These are phyloP conservation scores for Irena cyanogastra DNA, from an alignment of 2,113 vertebrate genomes.

Conservation along the genomic window DNA sequence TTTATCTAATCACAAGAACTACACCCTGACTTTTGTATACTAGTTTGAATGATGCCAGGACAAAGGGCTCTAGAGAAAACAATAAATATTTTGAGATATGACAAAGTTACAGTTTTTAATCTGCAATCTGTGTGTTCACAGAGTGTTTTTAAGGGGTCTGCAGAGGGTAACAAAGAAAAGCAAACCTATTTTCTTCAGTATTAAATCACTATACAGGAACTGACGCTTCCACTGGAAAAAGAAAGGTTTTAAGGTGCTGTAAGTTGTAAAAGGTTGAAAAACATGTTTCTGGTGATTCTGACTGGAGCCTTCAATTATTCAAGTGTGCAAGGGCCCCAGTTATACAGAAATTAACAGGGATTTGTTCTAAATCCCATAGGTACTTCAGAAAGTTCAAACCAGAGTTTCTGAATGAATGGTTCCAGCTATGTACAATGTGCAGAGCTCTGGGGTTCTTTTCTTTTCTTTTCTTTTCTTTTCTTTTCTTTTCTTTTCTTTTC, in stretches of 20 bases:
- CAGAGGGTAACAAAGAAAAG: conserved; percentile 11
- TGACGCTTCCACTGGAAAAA: background rate
- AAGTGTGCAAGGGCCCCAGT: background rate
- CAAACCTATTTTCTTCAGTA: background rate
- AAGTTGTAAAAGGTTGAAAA: conserved; percentile 39
- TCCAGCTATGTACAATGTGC: background rate
- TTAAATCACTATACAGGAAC: conserved; percentile 20
- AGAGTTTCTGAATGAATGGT: conserved; percentile 19
- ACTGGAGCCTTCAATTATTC: conserved; percentile 4
- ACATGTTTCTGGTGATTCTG: background rate
- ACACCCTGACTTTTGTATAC: background rate
- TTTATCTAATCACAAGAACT: background rate
- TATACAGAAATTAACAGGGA: conserved; percentile 10
- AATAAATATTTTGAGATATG: background rate
- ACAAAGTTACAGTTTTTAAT: background rate
- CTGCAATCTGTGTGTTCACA: background rate
- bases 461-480: too few species aligned
- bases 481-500: too few species aligned
- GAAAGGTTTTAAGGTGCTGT: background rate
- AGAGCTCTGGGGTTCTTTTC: too few species aligned
- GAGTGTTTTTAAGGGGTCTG: background rate
- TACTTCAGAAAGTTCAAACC: conserved; percentile 3
- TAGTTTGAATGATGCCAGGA: background rate
- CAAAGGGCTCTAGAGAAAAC: background rate
- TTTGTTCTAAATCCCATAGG: conserved; percentile 44